phyloP scores from a whole-genome alignment of 2,113 vertebrate genomes.

The Rynchops niger region DNA sequence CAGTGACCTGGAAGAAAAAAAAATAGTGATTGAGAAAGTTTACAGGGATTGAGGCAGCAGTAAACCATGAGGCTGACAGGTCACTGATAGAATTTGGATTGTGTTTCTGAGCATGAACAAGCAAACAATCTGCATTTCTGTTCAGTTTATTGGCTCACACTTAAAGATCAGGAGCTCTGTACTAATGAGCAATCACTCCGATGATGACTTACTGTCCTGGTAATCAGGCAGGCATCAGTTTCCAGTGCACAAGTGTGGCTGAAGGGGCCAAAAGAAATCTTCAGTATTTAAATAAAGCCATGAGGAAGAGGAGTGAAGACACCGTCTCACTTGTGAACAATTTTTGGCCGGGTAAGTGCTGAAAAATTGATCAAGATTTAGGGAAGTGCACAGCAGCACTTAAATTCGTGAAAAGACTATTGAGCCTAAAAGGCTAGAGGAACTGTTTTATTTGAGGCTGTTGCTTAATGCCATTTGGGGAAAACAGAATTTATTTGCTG shows the following conservation, averaged over 20 bases:
- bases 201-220: background rate
- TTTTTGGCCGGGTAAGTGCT: background rate
- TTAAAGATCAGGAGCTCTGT: background rate
- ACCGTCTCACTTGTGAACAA: background rate
- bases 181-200: background rate
- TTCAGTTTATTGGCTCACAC: background rate
- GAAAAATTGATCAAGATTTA: slow-evolving; percentile 9
- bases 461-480: background rate
- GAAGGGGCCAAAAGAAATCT: background rate
- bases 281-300: background rate
- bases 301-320: background rate
- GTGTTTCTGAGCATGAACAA: background rate
- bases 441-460: background rate
- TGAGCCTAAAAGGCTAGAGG: background rate
- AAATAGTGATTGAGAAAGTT: background rate
- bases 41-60: background rate
- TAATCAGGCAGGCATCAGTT: background rate
- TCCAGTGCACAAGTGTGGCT: background rate
- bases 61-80: background rate
- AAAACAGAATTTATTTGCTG: background rate
- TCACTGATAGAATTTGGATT: background rate
- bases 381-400: background rate
- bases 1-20: background rate
- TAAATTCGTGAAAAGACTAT: background rate
- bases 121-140: background rate